Evolutionary conservation across 2,113 vertebrate species (phyloP).

Genomic region (Gila orcuttii): DNA sequence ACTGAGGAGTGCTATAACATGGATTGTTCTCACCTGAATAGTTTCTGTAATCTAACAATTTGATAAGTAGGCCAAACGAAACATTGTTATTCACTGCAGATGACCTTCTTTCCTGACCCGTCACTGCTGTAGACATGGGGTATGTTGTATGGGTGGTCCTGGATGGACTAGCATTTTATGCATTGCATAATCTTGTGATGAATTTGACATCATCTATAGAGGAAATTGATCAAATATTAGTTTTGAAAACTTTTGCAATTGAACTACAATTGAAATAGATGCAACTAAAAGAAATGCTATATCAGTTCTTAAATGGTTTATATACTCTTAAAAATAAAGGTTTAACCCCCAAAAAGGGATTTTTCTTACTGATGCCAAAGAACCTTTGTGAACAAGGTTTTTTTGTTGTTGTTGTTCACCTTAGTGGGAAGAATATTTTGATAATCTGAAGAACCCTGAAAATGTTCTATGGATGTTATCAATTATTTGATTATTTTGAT

Average conservation of each 20-base stretch:
- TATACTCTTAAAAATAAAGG: not conserved
- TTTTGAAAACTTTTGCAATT: too few relatives aligned
- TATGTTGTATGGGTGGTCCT: constrained; percentile 84
- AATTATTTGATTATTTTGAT: not conserved
- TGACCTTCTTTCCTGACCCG: constrained; percentile 62
- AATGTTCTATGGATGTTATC: too few relatives aligned
- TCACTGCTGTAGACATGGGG: not conserved
- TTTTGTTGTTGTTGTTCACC: too few relatives aligned
- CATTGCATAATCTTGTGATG: constrained; percentile 80
- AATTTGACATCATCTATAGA: constrained; percentile 81
- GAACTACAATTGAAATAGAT: too few relatives aligned
- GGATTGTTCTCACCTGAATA: not conserved
- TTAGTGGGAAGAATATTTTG: too few relatives aligned
- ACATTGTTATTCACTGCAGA: constrained; percentile 78
- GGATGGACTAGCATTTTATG: constrained; percentile 69
- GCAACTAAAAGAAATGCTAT: too few relatives aligned
- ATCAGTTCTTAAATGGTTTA: not conserved
- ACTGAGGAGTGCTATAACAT: constrained; percentile 63
- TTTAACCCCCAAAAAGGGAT: too few relatives aligned
- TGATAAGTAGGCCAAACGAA: not conserved
- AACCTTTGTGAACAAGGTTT: too few relatives aligned
- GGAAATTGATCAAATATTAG: not conserved
- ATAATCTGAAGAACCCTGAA: too few relatives aligned
- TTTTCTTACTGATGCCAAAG: too few relatives aligned
- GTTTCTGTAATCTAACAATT: not conserved